Evolutionary conservation across 2,888 invertebrate genomes (phyloP), one percentile per base, ranked within the genome.

Genomic region (Suillia variegata): DNA sequence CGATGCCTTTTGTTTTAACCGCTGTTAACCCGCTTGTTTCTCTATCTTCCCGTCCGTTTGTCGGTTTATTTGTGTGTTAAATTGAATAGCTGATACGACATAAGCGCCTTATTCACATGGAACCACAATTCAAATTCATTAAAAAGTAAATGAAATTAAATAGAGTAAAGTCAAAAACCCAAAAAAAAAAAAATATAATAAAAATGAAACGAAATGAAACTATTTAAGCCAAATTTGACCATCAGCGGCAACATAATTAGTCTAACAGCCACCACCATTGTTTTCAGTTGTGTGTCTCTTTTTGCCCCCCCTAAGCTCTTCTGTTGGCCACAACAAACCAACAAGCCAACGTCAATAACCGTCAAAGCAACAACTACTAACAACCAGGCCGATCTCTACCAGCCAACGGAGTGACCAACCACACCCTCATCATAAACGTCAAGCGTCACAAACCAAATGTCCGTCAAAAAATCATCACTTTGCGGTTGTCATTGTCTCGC

Each of bases 191-290:
- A n/a, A n/a, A n/a, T n/a, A n/a, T n/a, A n/a, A n/a, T n/a, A n/a
- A n/a, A n/a, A n/a, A n/a, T n/a, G n/a, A n/a, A n/a, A n/a, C n/a
- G n/a, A n/a, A n/a, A 34, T 56, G 58, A 18, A 53, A 53, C 53
- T 4, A 18, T 45, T 45, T 45, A 18, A 17, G 45, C 45, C 45
- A 20, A 45, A 45, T 45, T 57, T 55, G 57, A 56, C 51, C 61
- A 56, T 52, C 61, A 56, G 33, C 54, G 48, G 56, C 54, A 73
- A 65, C 67, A 70, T 73, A 74, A 73, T 73, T 75, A 73, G 73
- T 73, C 64, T 69, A 75, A 60, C 49, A 54, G 15, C 42, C 24
- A 18, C 24, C 54, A 15, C 17, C n/a, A 45, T 34, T 34, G 33
- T 20, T 21, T n/a, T n/a, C n/a, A n/a, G n/a, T n/a, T n/a, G n/a